phyloP scores from a whole-genome alignment of 2,888 invertebrate genomes.

The Netelia melanura region DNA sequence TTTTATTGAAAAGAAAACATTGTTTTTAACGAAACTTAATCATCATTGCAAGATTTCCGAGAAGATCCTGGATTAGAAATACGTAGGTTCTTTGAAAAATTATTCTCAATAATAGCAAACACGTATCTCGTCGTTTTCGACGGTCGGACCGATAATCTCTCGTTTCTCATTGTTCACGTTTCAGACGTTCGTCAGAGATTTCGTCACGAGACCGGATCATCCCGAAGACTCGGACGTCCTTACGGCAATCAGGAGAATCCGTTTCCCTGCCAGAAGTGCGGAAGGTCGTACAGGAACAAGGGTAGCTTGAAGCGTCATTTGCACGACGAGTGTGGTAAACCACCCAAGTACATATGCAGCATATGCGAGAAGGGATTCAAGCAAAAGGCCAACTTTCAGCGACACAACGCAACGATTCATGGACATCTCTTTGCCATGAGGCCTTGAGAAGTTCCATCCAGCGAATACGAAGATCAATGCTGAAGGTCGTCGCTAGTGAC shows the following conservation, averaged over 20 bases:
- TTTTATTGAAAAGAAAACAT: neutral
- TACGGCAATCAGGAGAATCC: constrained; percentile 70
- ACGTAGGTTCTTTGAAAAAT: constrained; percentile 40
- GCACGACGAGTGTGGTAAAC: constrained; percentile 91
- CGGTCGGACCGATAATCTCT: constrained; percentile 3
- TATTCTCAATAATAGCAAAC: constrained; percentile 21
- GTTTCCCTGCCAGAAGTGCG: constrained; percentile 79
- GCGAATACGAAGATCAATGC: constrained; percentile 4
- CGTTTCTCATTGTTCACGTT: constrained; percentile 66
- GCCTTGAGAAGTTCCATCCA: constrained; percentile 36
- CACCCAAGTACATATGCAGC: constrained; percentile 90
- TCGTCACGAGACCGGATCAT: constrained; percentile 36
- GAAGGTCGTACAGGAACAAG: constrained; percentile 85
- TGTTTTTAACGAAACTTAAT: neutral
- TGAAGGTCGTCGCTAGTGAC: constrained; percentile 26
- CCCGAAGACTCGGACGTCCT: constrained; percentile 57
- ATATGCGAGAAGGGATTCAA: constrained; percentile 90
- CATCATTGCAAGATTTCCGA: constrained; percentile 55
- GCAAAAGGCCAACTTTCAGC: constrained; percentile 86
- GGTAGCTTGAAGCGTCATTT: constrained; percentile 92
- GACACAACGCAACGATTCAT: constrained; percentile 81
- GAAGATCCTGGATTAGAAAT: constrained; percentile 55
- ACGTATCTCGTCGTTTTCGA: constrained; percentile 39
- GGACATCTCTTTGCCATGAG: constrained; percentile 68
- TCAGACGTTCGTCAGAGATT: constrained; percentile 69